These are phyloP conservation scores for Australoheros facetus DNA, from an alignment of 2,797 vertebrate species.

Conservation along the genomic window DNA sequence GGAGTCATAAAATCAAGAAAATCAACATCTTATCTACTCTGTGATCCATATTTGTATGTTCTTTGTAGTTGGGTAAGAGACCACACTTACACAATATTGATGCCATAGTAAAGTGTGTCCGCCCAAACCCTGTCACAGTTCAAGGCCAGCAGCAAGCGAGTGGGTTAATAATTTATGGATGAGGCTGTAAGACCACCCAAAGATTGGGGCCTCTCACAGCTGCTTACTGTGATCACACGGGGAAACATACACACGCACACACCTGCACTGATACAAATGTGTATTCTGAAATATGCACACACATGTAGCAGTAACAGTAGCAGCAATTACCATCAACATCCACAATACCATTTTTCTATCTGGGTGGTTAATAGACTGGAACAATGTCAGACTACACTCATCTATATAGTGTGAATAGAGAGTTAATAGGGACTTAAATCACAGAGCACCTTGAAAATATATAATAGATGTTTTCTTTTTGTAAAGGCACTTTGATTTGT, in stretches of 20 bases:
- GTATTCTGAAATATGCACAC: constrained; percentile 33
- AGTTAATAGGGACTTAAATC: not conserved
- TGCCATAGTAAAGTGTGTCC: constrained; percentile 33
- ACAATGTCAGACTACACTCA: not conserved
- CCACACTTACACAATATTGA: constrained; percentile 6
- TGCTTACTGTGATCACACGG: constrained; percentile 50
- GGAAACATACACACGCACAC: constrained; percentile 24
- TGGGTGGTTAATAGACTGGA: not conserved
- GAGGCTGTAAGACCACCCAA: constrained; percentile 73
- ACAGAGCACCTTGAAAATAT: not conserved
- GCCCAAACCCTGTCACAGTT: constrained; percentile 35
- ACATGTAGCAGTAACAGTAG: constrained; percentile 1
- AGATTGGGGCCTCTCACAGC: constrained; percentile 58
- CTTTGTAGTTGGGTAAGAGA: constrained; percentile 1
- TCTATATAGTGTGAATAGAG: not conserved
- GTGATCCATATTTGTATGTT: constrained; percentile 15
- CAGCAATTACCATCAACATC: not conserved
- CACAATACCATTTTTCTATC: not conserved
- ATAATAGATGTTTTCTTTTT: not conserved
- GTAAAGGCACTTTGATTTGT: not conserved
- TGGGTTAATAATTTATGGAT: constrained; percentile 62
- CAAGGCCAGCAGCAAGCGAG: constrained; percentile 51
- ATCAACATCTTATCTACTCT: not conserved
- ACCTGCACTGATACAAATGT: constrained; percentile 35
- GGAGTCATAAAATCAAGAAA: not conserved